Conservation (phyloP, 2,113 vertebrate genomes). For the Cichladusa arquata region DNA sequence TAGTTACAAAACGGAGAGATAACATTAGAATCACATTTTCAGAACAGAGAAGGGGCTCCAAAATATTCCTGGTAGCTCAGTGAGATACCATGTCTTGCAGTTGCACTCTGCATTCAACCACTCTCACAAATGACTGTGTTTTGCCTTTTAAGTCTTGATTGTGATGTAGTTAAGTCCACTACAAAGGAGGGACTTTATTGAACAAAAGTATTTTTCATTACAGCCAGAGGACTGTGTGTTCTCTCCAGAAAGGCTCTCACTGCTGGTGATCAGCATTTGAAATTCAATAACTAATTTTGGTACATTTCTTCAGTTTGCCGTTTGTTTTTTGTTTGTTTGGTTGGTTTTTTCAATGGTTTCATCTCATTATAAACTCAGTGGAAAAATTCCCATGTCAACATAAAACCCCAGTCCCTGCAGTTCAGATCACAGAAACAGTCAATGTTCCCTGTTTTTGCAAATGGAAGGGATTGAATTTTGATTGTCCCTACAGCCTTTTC, state of each 20-base stretch:
- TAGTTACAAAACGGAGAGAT: background rate
- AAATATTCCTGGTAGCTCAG: background rate
- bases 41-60: background rate
- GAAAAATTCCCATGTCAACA: background rate
- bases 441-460: accelerated
- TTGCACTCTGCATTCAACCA: background rate
- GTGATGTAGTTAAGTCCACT: background rate
- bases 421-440: background rate
- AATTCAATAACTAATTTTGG: background rate
- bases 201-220: background rate
- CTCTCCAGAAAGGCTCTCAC: background rate
- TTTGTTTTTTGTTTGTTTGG: background rate
- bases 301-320: background rate
- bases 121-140: background rate
- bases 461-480: background rate
- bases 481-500: background rate
- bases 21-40: background rate
- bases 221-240: background rate
- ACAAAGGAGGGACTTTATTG: background rate
- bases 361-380: background rate
- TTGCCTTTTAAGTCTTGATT: background rate
- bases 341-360: background rate
- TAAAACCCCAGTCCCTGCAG: background rate
- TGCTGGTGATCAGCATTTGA: background rate
- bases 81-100: background rate